Evolutionary conservation across 1,140 invertebrate genomes (phyloP), one percentile per base, ranked within the genome.

Genomic region (Pachyrhynchus sulphureomaculatus): DNA sequence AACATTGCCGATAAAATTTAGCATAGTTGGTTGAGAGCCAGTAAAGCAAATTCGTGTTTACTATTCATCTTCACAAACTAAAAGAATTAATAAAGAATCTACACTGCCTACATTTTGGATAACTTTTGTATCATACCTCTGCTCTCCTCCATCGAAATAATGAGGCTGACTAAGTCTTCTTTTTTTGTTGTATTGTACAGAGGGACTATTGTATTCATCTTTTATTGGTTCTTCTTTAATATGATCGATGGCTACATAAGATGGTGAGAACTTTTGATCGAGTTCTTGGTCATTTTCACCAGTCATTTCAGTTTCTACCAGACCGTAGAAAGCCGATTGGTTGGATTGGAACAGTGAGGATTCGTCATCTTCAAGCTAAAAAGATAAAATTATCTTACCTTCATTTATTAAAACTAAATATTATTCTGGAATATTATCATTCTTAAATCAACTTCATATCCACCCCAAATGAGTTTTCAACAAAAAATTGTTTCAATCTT

Each of bases 231-330:
- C 53, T 34, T 56, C 53, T 10, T 56, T 56, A 13, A 56, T 33
- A 12, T 51, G 32, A 18, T 42, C 39, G 3, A 42, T 42, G 8
- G 15, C 21, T 1, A 42, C 18, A 18, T 10, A 18, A 18, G 18
- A 42, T 4, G 39, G 39, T 15, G 39, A 10, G 1, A 18, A 20
- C 1, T 20, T 42, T 20, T 42, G 17, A 17, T 42, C 39, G 6
- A 9, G 17, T 24, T 41, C 36, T 1, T 13, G 12, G 4, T 53
- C 32, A 29, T 1, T 29, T n/a, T 17, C 53, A 20, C 42, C 44
- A 2, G 12, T 54, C 53, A 56, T 45, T 45, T 56, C 39, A 2
- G 53, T 56, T 33, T 56, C 53, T 3, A 56, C 53, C 9, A 56
- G 17, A 17, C 32, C 34, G 41, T 34, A 56, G 1, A 56, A 13